Evolutionary conservation across 2,888 invertebrate species (phyloP).

Genomic region (Drosophila quinaria): DNA sequence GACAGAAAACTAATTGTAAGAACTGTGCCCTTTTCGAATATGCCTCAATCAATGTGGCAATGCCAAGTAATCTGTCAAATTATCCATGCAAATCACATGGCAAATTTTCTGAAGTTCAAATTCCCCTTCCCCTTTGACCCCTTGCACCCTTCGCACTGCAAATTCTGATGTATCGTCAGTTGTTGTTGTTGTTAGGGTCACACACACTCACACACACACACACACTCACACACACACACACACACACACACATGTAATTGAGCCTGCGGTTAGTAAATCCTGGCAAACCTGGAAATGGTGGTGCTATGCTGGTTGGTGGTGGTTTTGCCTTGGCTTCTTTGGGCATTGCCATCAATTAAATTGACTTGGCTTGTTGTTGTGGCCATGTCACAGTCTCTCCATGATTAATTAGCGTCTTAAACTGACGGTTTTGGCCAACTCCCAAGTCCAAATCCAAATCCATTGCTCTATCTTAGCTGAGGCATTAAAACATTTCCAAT

Average conservation of each 20-base stretch:
- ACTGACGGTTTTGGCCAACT: slow-evolving; percentile 32
- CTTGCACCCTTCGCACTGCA: slow-evolving; percentile 3
- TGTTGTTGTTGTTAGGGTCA: background rate
- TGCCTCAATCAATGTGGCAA: slow-evolving; percentile 20
- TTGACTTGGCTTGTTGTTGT: slow-evolving; percentile 61
- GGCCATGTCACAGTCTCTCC: slow-evolving; percentile 40
- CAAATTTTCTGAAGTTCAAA: slow-evolving; percentile 33
- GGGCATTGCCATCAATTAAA: slow-evolving; percentile 72
- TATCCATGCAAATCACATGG: slow-evolving; percentile 78
- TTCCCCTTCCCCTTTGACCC: background rate
- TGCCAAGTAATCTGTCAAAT: slow-evolving; percentile 80
- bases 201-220: slow-evolving; percentile 2
- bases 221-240: slow-evolving; percentile 13
- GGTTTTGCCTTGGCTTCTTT: slow-evolving; percentile 28
- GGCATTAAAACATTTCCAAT: slow-evolving; percentile 73
- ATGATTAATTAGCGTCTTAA: slow-evolving; percentile 80
- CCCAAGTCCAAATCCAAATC: slow-evolving; percentile 9
- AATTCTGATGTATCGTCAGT: slow-evolving; percentile 15
- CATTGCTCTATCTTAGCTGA: slow-evolving; percentile 13
- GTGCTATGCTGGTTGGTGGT: slow-evolving; percentile 44
- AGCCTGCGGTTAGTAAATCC: slow-evolving; percentile 58
- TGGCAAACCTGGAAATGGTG: slow-evolving; percentile 25
- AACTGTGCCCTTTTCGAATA: slow-evolving; percentile 3
- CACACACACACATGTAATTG: slow-evolving; percentile 54
- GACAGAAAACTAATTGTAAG: slow-evolving; percentile 14